phyloP scores from a whole-genome alignment of 1,140 invertebrate genomes.

The Mesaphorura yosii region DNA sequence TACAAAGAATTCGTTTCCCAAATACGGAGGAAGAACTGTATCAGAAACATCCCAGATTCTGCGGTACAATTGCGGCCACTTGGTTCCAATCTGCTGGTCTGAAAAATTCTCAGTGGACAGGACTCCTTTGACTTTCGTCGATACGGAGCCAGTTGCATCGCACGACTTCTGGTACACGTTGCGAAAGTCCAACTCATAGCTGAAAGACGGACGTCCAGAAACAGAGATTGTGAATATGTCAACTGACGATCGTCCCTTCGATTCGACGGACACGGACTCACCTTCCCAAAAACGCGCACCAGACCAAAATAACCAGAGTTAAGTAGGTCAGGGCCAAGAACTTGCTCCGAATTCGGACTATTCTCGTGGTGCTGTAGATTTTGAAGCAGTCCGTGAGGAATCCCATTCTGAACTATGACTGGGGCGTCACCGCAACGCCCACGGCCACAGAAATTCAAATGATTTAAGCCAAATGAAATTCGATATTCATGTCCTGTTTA shows the following conservation, averaged over 20 bases:
- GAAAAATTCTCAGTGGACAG: constrained; percentile 35
- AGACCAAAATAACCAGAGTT: background rate
- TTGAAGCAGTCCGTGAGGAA: background rate
- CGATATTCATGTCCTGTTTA: no score
- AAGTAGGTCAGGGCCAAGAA: constrained; percentile 20
- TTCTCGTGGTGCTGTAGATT: constrained; percentile 13
- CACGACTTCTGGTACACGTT: constrained; percentile 45
- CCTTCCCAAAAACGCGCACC: background rate
- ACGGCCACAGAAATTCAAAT: no score
- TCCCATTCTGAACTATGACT: no score
- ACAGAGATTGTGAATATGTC: background rate
- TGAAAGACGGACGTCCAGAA: constrained; percentile 24
- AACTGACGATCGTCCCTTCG: background rate
- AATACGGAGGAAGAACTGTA: constrained; percentile 40
- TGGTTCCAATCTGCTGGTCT: constrained; percentile 20
- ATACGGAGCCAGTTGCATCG: constrained; percentile 39
- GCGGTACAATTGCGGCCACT: constrained; percentile 31
- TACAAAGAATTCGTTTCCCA: constrained; percentile 43
- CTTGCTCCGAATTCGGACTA: constrained; percentile 24
- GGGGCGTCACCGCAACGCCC: no score
- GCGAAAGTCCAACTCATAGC: constrained; percentile 41
- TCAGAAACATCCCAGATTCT: constrained; percentile 46
- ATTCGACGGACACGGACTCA: no score
- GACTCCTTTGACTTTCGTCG: constrained; percentile 45
- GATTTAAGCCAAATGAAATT: no score